Evolutionary conservation across 2,888 invertebrate species (phyloP).

Genomic region (Chrysina gloriosa): DNA sequence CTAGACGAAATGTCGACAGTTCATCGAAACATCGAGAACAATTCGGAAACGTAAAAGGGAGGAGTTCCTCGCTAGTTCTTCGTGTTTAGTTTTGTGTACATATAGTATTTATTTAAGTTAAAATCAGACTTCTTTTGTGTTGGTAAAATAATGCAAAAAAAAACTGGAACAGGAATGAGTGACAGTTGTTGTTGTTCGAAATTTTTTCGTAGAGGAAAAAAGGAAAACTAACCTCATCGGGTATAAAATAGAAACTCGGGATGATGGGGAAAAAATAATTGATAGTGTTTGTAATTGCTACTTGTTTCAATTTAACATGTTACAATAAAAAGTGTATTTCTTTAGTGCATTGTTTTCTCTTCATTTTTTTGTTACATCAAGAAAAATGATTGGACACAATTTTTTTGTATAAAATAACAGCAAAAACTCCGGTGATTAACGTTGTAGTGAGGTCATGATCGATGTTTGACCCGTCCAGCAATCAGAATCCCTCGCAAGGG

Average conservation of each 20-base stretch:
- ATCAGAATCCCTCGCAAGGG: too few species aligned
- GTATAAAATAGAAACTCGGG: neutral
- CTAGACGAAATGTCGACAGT: neutral
- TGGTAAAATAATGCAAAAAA: neutral
- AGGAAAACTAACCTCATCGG: neutral
- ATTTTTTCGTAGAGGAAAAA: conserved; percentile 12
- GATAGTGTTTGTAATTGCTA: neutral
- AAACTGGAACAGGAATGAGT: neutral
- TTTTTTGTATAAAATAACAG: too few species aligned
- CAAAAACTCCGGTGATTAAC: too few species aligned
- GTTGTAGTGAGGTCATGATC: too few species aligned
- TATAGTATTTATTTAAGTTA: conserved; percentile 10
- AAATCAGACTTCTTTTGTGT: conserved; percentile 10
- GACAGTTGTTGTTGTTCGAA: neutral
- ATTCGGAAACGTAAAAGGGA: conserved; percentile 9
- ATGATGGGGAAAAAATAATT: neutral
- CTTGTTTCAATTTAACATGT: conserved; percentile 7
- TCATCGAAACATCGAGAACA: conserved; percentile 3
- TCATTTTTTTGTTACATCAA: neutral
- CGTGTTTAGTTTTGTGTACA: conserved; percentile 23
- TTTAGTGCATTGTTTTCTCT: neutral
- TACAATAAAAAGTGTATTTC: conserved; percentile 30
- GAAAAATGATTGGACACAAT: too few species aligned
- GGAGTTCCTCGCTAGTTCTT: neutral
- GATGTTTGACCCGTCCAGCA: too few species aligned